These are phyloP conservation scores for Philereme transversata DNA, from an alignment of 2,888 invertebrate species.

Conservation along the genomic window DNA sequence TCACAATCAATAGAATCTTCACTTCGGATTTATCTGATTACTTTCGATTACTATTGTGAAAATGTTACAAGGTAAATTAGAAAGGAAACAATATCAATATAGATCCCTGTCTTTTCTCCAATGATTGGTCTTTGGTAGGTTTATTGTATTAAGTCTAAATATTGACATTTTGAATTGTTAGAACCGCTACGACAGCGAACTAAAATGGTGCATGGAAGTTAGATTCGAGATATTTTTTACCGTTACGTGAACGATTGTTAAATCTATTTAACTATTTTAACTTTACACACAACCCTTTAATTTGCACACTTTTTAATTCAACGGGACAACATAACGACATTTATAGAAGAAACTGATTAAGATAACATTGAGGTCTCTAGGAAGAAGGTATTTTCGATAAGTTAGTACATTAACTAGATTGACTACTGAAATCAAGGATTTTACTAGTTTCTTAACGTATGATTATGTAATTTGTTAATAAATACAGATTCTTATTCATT, in stretches of 20 bases:
- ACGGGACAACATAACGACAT: slow-evolving; percentile 62
- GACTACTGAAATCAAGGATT: slow-evolving; percentile 79
- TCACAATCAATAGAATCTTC: slow-evolving; percentile 66
- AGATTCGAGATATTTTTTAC: slow-evolving; percentile 58
- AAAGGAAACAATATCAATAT: slow-evolving; percentile 69
- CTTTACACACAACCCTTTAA: slow-evolving; percentile 84
- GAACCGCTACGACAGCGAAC: slow-evolving; percentile 45
- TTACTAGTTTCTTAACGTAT: slow-evolving; percentile 76
- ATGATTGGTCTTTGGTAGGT: slow-evolving; percentile 82
- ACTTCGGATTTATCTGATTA: slow-evolving; percentile 62
- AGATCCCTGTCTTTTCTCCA: slow-evolving; percentile 80
- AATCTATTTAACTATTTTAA: slow-evolving; percentile 81
- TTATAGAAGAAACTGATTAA: slow-evolving; percentile 56
- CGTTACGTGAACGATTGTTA: slow-evolving; percentile 70
- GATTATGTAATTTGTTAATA: slow-evolving; percentile 78
- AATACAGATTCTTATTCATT: slow-evolving; percentile 76
- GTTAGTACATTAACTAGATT: slow-evolving; percentile 61
- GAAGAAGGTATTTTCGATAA: slow-evolving; percentile 52
- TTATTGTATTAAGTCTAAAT: slow-evolving; percentile 69
- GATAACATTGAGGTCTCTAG: slow-evolving; percentile 50
- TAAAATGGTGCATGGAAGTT: slow-evolving; percentile 51
- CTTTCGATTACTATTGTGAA: slow-evolving; percentile 49
- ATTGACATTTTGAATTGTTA: slow-evolving; percentile 63
- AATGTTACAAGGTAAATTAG: slow-evolving; percentile 56
- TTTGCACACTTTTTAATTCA: slow-evolving; percentile 80